Evolutionary conservation across 2,113 vertebrate genomes (phyloP).

Genomic region (Campylomormyrus numenius): DNA sequence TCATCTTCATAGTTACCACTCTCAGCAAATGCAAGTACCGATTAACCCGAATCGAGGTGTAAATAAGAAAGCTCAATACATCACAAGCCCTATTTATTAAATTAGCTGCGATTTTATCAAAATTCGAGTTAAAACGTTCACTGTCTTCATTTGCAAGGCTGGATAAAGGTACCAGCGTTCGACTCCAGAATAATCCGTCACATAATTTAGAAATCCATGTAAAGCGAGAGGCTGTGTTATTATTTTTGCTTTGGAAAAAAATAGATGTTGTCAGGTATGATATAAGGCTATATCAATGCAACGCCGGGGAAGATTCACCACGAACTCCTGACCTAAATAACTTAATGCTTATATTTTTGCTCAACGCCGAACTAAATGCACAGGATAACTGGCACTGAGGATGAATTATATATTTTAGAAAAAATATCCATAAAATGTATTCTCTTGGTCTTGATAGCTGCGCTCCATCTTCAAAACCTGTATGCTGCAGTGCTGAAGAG

Average conservation of each 20-base stretch:
- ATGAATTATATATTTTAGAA: not conserved
- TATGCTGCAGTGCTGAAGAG: conserved; percentile 18
- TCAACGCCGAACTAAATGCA: not conserved
- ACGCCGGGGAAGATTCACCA: not conserved
- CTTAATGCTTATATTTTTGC: not conserved
- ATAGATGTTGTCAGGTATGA: conserved; percentile 45
- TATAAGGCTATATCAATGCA: not conserved
- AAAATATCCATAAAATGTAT: conserved; percentile 31
- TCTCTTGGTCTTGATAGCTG: conserved; percentile 18
- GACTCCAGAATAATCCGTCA: conserved; percentile 35
- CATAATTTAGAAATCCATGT: conserved; percentile 12
- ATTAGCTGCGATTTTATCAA: conserved; percentile 59
- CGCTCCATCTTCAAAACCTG: conserved; percentile 30
- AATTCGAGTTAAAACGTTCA: conserved; percentile 55
- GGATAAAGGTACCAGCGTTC: conserved; percentile 56
- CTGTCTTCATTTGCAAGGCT: conserved; percentile 62
- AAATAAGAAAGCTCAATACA: conserved; percentile 65
- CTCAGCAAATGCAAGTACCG: conserved; percentile 57
- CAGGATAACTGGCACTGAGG: not conserved
- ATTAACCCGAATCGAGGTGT: conserved; percentile 60
- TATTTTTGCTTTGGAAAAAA: conserved; percentile 15
- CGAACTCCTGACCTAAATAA: conserved; percentile 7
- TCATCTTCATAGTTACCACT: conserved; percentile 74
- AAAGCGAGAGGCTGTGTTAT: not conserved
- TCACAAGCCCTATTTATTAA: conserved; percentile 62